Base-by-base conservation (phyloP, 2,113 vertebrate genomes). In the Oryzias javanicus region DNA sequence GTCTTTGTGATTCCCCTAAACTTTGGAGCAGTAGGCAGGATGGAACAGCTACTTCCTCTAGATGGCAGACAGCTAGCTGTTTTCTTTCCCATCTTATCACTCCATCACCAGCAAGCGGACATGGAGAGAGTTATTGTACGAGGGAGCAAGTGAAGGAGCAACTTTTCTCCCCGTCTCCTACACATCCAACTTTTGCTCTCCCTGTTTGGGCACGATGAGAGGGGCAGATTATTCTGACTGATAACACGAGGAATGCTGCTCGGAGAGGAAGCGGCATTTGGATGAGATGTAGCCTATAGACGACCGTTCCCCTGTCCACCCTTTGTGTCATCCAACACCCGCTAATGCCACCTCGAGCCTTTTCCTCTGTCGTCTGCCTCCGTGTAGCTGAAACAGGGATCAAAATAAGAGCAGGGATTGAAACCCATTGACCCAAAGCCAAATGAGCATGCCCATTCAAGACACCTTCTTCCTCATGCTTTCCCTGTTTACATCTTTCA, bases 121-220 rank as follows among this genome's bases (percentile, higher is more conserved):
- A 70, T 14, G 72, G 52, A 78, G 35, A 54, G 64, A 71, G 88
- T 76, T 64, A 67, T 54, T 70, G 49, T 65, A 76, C 47, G 59
- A 74, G 79, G 71, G 77, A 86, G 83, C 81, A 14, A 64, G 61
- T 72, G 63, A 70, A 61, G 66, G 75, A 75, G 74, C 64, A 52
- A 60, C 52, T 76, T 49, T 45, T 57, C 57, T 16, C 70, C 40
- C 66, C 49, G 52, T 56, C 52, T 42, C 47, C 25, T 41, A 19
- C 60, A 25, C 59, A 48, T 62, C 53, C 72, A 73, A 51, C 52
- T 79, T 77, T 64, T 56, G 46, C 84, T 90, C 89, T 89, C 91
- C 88, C 87, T 91, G 91, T 89, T 89, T 86, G 89, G 90, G 89
- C 74, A 90, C 67, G 83, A 79, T 88, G 88, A 79, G 78, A 90